phyloP scores from a whole-genome alignment of 2,797 vertebrate species.

The Phoxinus dragarum region DNA sequence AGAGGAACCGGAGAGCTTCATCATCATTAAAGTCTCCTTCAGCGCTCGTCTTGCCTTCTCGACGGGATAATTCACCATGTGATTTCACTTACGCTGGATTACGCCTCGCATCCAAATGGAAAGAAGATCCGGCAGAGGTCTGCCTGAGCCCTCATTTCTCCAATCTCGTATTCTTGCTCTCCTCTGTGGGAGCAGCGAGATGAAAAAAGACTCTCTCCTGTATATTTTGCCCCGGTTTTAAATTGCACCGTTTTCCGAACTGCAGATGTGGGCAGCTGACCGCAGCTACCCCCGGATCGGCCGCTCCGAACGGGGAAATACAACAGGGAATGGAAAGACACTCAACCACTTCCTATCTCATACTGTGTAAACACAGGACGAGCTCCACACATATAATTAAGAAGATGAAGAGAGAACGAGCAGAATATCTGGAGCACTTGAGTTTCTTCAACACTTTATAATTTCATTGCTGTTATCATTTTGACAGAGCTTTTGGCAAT shows the following conservation, averaged over 20 bases:
- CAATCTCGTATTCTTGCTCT: conserved; percentile 63
- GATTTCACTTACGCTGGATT: conserved; percentile 78
- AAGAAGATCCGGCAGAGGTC: conserved; percentile 66
- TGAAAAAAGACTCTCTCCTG: conserved; percentile 75
- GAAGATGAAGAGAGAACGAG: conserved; percentile 41
- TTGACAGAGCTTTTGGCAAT: conserved; percentile 51
- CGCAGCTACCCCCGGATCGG: conserved; percentile 75
- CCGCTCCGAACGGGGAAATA: conserved; percentile 66
- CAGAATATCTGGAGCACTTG: not conserved
- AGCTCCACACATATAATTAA: conserved; percentile 38
- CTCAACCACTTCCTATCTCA: conserved; percentile 47
- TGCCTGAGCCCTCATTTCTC: conserved; percentile 73
- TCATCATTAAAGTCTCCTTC: conserved; percentile 57
- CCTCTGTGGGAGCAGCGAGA: conserved; percentile 67
- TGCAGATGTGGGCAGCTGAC: conserved; percentile 73
- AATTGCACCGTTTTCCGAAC: conserved; percentile 68
- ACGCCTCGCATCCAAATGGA: conserved; percentile 69
- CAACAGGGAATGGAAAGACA: conserved; percentile 55
- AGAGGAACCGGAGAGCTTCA: conserved; percentile 58
- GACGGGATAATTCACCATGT: conserved; percentile 72
- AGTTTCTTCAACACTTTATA: conserved; percentile 15
- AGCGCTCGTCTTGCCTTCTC: conserved; percentile 45
- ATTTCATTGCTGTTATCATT: conserved; percentile 22
- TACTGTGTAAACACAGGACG: conserved; percentile 59
- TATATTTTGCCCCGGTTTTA: conserved; percentile 77